Conservation (phyloP, 2,797 vertebrate genomes). For the Cuniculus paca region DNA sequence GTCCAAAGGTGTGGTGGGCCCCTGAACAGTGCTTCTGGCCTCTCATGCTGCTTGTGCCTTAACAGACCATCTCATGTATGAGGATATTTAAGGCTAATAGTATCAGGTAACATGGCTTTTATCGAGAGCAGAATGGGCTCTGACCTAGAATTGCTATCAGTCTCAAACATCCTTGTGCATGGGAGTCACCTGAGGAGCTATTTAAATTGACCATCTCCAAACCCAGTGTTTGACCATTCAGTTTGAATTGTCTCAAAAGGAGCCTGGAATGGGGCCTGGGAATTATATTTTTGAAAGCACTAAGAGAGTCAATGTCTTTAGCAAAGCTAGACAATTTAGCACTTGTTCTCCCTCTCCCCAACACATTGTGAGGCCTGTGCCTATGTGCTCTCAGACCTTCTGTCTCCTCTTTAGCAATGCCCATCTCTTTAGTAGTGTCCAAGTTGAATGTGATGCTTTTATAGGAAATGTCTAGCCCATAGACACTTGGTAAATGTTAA, state of each 20-base stretch:
- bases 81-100: constrained; percentile 87
- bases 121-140: background rate
- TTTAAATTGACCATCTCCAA: background rate
- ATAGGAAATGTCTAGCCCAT: background rate
- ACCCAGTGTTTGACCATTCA: background rate
- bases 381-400: background rate
- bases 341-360: background rate
- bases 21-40: constrained; percentile 68
- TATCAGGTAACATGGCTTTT: constrained; percentile 56
- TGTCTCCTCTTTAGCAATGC: background rate
- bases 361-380: background rate
- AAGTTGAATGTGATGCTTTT: background rate
- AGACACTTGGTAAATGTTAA: constrained; percentile 79
- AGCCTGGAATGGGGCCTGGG: background rate
- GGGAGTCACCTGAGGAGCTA: background rate
- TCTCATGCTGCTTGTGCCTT: constrained; percentile 76
- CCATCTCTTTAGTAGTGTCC: background rate
- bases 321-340: background rate
- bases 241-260: background rate
- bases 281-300: background rate
- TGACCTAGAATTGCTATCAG: too few relatives aligned
- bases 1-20: constrained; percentile 69
- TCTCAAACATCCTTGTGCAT: background rate
- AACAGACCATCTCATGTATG: constrained; percentile 78
- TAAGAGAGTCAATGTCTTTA: background rate